Base-by-base conservation (phyloP, 1,140 invertebrate species). In the Mizuhopecten yessoensis region DNA sequence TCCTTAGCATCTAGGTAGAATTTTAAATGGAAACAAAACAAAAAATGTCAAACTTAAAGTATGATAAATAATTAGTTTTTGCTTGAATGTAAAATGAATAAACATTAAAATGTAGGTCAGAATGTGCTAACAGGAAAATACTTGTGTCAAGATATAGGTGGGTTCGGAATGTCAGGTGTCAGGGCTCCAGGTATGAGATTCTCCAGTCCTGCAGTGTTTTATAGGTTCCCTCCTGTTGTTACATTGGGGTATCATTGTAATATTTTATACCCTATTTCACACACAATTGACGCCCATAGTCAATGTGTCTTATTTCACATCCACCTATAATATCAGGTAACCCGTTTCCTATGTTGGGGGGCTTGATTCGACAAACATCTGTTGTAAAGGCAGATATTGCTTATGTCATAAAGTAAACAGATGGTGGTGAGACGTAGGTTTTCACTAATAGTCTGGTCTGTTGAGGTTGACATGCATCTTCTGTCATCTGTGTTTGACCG, bases 261-360 rank as follows among this genome's bases (percentile, higher is more conserved):
- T 29, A 75, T 7, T 75, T 2, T 75, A 75, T 11, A 45, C 17
- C 17, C 1, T 45, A 45, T 45, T 45, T 45, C 42, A 45, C 17
- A 75, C 57, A 75, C 57, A 75, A 75, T 75, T 29, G 9, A 75
- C 57, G 17, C 57, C 57, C n/a, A 29, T 75, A 75, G 57, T n/a
- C n/a, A n/a, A n/a, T n/a, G n/a, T 75, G 57, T 75, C n/a, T 75
- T 75, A 75, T 75, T 75, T 75, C n/a, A 29, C n/a, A 29, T 29
- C 9, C n/a, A 29, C 57, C 23, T 29, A 75, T 1, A 75, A 29
- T 75, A 75, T 75, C 57, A 75, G 57, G 23, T 75, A 29, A 17
- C 57, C n/a, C 11, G 29, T 75, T 9, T 29, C 20, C 3, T 75
- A 75, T n/a, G 11, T 29, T 75, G n/a, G 45, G n/a, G 20, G 45